Base-by-base conservation (phyloP, 2,797 vertebrate species). In the Psittacula echo region DNA sequence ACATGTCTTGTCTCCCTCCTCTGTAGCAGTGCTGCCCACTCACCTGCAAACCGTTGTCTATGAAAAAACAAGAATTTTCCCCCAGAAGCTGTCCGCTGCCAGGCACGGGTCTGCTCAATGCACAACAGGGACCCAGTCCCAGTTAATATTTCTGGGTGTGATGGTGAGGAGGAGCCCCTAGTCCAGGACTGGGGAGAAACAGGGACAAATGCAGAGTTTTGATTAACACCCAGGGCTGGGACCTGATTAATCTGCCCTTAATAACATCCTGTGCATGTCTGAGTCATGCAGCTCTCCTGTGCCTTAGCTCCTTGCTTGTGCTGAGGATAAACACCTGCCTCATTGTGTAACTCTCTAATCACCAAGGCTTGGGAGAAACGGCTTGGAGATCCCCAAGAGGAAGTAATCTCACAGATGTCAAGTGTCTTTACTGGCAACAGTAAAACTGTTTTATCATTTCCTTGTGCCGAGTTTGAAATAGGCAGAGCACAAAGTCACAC, bases 181-280 rank as follows among this genome's bases (percentile, higher is more conserved):
- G 13, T n/a, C 9, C 39, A 30, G 32, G 42, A 18, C 39, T 70
- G 47, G n/a, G 48, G 68, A 89, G 56, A 61, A 88, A 27, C 0
- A 2, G 41, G 13, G 45, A 8, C n/a, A 54, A 91, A 73, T 10
- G 39, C 34, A 48, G 85, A 85, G 62, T 21, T 78, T 34, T 92
- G 90, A 87, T 95, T 77, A 94, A 88, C 27, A 51, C 18, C 27
- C 3, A 0, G 5, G 70, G 73, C 61, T 83, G 87, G 76, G 62
- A 76, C 48, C 64, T 82, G 73, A 77, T 89, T 80, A 82, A 58
- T 42, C 23, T 66, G 56, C 16, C 45, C 34, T 82, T 91, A 94
- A 96, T 53, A 85, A 94, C 53, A 93, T 93, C 93, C 86, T 94
- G 84, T 60, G 88, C 50, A 73, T 50, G 75, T 62, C 78, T 48